phyloP scores from a whole-genome alignment of 2,113 vertebrate species.

The Lampris megalopsis region DNA sequence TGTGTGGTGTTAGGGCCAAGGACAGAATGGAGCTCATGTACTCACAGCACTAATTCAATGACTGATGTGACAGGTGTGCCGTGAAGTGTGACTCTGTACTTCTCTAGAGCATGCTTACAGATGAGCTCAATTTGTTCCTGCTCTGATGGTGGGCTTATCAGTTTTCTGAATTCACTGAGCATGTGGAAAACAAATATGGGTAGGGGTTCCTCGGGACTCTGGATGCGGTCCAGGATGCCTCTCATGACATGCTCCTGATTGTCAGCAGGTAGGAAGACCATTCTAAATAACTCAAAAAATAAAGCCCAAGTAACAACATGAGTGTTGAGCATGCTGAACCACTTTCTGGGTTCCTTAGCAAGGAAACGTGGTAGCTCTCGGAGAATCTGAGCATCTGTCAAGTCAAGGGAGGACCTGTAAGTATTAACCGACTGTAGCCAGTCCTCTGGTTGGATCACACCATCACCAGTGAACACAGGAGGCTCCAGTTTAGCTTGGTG shows the following conservation, averaged over 20 bases:
- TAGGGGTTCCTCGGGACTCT: too few species aligned
- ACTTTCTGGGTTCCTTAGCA: constrained; percentile 17
- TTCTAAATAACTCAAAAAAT: too few species aligned
- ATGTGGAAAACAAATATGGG: too few species aligned
- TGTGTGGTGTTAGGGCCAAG: neutral
- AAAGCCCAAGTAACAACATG: too few species aligned
- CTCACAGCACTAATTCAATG: constrained; percentile 4
- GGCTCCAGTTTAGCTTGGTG: neutral
- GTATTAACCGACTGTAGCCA: constrained; percentile 7
- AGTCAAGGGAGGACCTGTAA: neutral
- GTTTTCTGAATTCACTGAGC: too few species aligned
- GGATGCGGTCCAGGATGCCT: too few species aligned
- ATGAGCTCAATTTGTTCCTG: too few species aligned
- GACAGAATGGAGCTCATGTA: constrained; percentile 10
- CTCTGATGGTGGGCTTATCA: too few species aligned
- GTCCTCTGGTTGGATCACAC: neutral
- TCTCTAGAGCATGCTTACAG: neutral
- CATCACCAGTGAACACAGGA: neutral
- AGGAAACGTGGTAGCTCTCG: constrained; percentile 2
- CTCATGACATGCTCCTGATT: too few species aligned
- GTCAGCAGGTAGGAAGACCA: too few species aligned
- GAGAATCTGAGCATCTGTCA: constrained; percentile 6
- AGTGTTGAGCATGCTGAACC: neutral
- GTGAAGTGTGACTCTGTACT: constrained; percentile 16
- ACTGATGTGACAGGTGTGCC: constrained; percentile 15